These are phyloP conservation scores for Amaurobius ferox DNA, from an alignment of 2,888 invertebrate genomes.

Conservation along the genomic window DNA sequence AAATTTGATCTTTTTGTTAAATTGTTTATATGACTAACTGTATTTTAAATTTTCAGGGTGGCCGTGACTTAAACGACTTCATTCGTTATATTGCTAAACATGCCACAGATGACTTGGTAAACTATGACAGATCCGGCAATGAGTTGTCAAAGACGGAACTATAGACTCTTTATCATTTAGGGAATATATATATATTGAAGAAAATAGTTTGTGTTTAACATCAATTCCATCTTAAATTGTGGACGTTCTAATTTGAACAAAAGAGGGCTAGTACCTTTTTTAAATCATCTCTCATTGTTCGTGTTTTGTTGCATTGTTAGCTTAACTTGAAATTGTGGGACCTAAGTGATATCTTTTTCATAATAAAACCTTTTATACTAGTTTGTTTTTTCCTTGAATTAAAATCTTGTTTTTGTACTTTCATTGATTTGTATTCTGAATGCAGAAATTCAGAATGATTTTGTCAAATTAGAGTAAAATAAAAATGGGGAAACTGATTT, in stretches of 20 bases:
- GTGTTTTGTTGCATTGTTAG: constrained; percentile 30
- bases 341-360: constrained; percentile 42
- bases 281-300: constrained; percentile 37
- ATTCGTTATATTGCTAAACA: constrained; percentile 95
- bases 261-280: constrained; percentile 19
- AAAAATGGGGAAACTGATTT: too few species aligned
- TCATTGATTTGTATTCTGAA: too few species aligned
- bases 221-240: constrained; percentile 48
- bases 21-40: too few species aligned
- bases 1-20: too few species aligned
- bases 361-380: constrained; percentile 43
- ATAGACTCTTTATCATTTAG: constrained; percentile 38
- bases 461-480: too few species aligned
- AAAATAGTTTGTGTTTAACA: constrained; percentile 37
- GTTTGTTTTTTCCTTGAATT: too few species aligned
- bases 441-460: too few species aligned
- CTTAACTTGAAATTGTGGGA: constrained; percentile 46
- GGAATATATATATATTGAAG: constrained; percentile 33
- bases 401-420: too few species aligned
- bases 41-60: constrained; percentile 87
- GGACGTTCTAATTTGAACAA: constrained; percentile 61
- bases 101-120: constrained; percentile 90
- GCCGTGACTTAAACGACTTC: constrained; percentile 94
- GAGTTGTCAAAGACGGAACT: constrained; percentile 81
- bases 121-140: constrained; percentile 90